Base-by-base conservation (phyloP, 2,888 invertebrate genomes). In the Agrochola lota region DNA sequence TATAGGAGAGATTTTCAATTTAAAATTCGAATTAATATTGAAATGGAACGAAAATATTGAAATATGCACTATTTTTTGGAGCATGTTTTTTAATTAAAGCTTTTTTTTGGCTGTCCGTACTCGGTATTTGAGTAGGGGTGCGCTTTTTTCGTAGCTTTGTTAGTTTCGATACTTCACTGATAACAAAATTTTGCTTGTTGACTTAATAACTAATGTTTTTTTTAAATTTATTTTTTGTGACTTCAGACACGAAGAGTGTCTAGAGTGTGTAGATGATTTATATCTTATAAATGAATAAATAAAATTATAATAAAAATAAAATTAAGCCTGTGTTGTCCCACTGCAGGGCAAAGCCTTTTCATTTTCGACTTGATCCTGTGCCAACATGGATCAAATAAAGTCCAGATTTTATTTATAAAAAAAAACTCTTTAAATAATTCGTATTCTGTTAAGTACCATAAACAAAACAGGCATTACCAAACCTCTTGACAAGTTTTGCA, bases 1-100 rank as follows among this genome's bases (percentile, higher is more conserved):
- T 69, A 78, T 69, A 40, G n/a, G 23, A 69, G 40, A 55, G 67
- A 71, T 17, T 78, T 81, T 74, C 62, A 80, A 83, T 74, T 75
- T 26, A 74, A 83, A 78, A 70, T 77, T 63, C 23, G 43, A 52
- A 78, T 71, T 15, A 73, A 35, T 30, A 78, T 74, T 49, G n/a
- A 26, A 78, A 64, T 74, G 57, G 52, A 74, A 74, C 3, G 35
- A 66, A 72, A 68, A 78, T 73, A 78, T 78, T 67, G 35, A 60
- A 71, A 59, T 57, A 30, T 66, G 35, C n/a, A 74, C 26, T 43
- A 11, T 67, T 66, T 80, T 66, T 46, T 12, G 23, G 17, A 43
- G 49, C n/a, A n/a, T 55, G 23, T 83, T 72, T 62, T 55, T 71
- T 55, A 35, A 59, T 75, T 57, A 26, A 59, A 26, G 6, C 0